Conservation (phyloP, 2,888 invertebrate species). For the Cyaniris semiargus region DNA sequence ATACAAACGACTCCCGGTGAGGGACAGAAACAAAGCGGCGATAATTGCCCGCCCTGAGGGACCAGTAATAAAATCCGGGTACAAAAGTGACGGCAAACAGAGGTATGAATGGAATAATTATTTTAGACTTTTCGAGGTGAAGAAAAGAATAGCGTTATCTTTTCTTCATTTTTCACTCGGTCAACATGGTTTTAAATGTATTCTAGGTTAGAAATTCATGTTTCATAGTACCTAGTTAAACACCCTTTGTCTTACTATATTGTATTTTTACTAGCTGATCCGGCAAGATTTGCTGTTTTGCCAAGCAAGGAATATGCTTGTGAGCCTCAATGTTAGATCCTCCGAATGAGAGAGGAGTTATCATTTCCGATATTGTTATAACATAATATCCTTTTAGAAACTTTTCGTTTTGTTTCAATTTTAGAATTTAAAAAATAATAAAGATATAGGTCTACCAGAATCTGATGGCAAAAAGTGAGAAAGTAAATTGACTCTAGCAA, state of each 20-base stretch:
- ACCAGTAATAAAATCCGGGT: constrained; percentile 9
- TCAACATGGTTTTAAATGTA: neutral
- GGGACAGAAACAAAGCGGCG: neutral
- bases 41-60: constrained; percentile 15
- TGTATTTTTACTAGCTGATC: neutral
- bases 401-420: too few species aligned
- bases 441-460: too few species aligned
- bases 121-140: constrained; percentile 8
- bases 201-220: neutral
- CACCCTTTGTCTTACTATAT: too few species aligned
- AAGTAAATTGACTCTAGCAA: too few species aligned
- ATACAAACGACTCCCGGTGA: neutral
- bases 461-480: too few species aligned
- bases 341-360: too few species aligned
- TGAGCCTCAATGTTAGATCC: too few species aligned
- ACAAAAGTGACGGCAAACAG: constrained; percentile 16
- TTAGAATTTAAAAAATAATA: too few species aligned
- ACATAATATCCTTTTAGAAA: too few species aligned
- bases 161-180: neutral
- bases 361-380: too few species aligned
- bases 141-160: neutral
- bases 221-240: too few species aligned
- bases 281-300: neutral
- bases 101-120: constrained; percentile 17
- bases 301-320: too few species aligned